phyloP scores from a whole-genome alignment of 2,113 vertebrate species.

The Heterotilapia buettikoferi region DNA sequence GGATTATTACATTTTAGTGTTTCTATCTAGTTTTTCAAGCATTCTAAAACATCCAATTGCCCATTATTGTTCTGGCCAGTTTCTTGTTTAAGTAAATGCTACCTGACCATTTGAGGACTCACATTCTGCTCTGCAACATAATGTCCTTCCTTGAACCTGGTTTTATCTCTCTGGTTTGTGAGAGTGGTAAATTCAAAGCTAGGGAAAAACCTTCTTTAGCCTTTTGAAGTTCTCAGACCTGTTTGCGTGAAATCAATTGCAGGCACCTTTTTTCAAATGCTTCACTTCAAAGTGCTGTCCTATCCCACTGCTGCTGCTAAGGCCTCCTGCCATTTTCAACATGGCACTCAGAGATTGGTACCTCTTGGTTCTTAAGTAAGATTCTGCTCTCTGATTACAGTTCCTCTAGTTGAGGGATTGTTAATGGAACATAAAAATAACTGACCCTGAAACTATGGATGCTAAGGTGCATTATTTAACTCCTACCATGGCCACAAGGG shows the following conservation, averaged over 20 bases:
- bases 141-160: constrained; percentile 45
- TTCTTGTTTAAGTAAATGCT: neutral
- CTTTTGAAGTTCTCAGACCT: constrained; percentile 67
- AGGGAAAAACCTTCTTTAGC: constrained; percentile 48
- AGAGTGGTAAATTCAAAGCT: constrained; percentile 55
- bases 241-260: constrained; percentile 67
- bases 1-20: neutral
- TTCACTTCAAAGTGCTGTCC: constrained; percentile 62
- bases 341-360: constrained; percentile 19
- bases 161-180: constrained; percentile 32
- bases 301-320: constrained; percentile 30
- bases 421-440: constrained; percentile 59
- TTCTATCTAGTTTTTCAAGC: neutral
- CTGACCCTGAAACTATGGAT: constrained; percentile 46
- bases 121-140: neutral
- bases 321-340: constrained; percentile 40
- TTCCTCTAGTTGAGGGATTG: constrained; percentile 21
- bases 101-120: neutral
- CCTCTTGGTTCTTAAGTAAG: constrained; percentile 34
- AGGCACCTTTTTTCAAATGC: constrained; percentile 47
- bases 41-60: neutral
- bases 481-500: neutral
- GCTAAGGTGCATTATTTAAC: constrained; percentile 50
- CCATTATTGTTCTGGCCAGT: neutral
- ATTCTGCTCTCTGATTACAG: constrained; percentile 45